Evolutionary conservation across 2,888 invertebrate genomes (phyloP).

Genomic region (Leucozona laternaria): DNA sequence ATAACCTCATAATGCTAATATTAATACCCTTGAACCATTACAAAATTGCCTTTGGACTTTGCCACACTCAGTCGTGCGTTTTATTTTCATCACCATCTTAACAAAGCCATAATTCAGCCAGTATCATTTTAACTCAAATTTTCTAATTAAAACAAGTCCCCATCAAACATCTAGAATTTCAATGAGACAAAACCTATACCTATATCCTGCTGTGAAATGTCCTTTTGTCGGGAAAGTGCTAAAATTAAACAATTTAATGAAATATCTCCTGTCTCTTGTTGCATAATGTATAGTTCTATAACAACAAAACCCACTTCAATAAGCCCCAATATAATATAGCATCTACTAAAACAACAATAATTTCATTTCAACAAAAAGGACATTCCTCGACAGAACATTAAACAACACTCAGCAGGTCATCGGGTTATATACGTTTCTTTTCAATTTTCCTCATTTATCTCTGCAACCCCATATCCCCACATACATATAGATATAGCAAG

Average conservation of each 20-base stretch:
- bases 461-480: background rate
- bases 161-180: constrained; percentile 7
- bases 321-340: constrained; percentile 1
- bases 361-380: constrained; percentile 46
- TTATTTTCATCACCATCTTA: too few relatives aligned
- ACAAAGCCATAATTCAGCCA: background rate
- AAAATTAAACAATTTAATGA: constrained; percentile 12
- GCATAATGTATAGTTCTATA: background rate
- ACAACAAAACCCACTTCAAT: background rate
- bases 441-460: constrained; percentile 10
- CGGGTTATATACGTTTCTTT: constrained; percentile 5
- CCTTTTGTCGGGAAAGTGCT: background rate
- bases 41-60: too few relatives aligned
- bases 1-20: too few relatives aligned
- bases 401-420: constrained; percentile 62
- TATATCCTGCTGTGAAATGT: constrained; percentile 5
- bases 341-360: constrained; percentile 19
- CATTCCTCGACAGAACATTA: constrained; percentile 53
- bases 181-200: constrained; percentile 28
- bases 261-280: constrained; percentile 16
- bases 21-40: too few relatives aligned
- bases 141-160: background rate
- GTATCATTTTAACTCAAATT: background rate
- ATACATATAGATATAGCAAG: too few relatives aligned
- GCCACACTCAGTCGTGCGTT: too few relatives aligned